Base-by-base conservation (phyloP, 2,888 invertebrate genomes). In the Gymnoscelis rufifasciata region DNA sequence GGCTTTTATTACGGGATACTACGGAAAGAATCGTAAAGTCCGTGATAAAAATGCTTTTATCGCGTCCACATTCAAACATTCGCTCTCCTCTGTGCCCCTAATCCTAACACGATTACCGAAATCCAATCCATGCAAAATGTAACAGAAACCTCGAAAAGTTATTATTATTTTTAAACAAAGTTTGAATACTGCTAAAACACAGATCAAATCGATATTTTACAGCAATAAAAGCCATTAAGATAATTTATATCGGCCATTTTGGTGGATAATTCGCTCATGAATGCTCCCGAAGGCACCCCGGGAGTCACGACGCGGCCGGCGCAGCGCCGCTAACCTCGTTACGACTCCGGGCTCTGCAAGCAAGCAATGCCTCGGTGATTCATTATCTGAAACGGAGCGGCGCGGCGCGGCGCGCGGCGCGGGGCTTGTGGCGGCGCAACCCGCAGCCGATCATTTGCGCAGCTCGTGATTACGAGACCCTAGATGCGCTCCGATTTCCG, bases 291-390 rank as follows among this genome's bases (percentile, higher is more conserved):
- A 74, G 77, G 78, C 72, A 74, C 67, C 72, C 67, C 59, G 55
- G 51, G 68, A 78, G 75, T 82, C 78, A 79, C 77, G 82, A 79
- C 68, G 62, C 69, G 68, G 68, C 62, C 58, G 59, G 61, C 61
- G 66, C 68, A 64, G 61, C 58, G 42, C 66, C 62, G 64, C 60
- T 81, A 82, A 79, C 76, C 71, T 80, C 71, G 74, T 83, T 83
- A 82, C 71, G 66, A 73, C 66, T 69, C 69, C 76, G 68, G 74
- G 80, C 82, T 83, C 74, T 78, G 83, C 81, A 81, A 80, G 78
- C 75, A 64, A 78, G 83, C 78, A 74, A 74, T 74, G 63, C 67
- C 64, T 73, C 66, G 62, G 77, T 78, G 78, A 82, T 82, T 84
- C 81, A 83, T 82, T 78, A 78, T 74, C 73, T 71, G 70, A 71